A percentile compares a stretch with the other conserved stretches of the same genome.
Evolutionary conservation across 2,797 vertebrate genomes (phyloP).

Genomic region (Discoglossus pictus): DNA sequence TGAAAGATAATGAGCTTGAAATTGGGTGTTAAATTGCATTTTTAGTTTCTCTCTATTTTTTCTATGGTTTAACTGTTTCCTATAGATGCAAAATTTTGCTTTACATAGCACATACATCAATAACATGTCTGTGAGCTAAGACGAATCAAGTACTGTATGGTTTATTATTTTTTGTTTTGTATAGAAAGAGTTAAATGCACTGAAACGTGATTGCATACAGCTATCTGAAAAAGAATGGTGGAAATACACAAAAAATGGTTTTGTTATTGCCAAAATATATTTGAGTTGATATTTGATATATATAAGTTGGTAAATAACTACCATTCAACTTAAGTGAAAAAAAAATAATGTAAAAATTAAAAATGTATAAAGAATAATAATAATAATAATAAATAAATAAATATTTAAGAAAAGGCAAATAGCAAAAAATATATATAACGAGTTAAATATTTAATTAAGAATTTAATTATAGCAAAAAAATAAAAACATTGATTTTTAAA

Average conservation of each 20-base stretch:
- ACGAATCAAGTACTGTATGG: neutral
- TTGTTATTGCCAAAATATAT: conserved; percentile 4
- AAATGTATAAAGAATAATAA: neutral
- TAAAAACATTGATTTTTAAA: too few relatives aligned
- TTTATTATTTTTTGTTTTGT: too few relatives aligned
- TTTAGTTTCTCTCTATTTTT: conserved; percentile 71
- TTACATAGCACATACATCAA: conserved; percentile 49
- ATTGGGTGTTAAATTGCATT: conserved; percentile 86
- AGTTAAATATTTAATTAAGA: too few relatives aligned
- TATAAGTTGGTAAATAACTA: neutral
- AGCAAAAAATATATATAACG: too few relatives aligned
- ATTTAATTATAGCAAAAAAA: too few relatives aligned
- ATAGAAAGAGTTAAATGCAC: conserved; percentile 11
- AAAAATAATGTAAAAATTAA: conserved; percentile 1
- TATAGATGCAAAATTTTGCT: conserved; percentile 70
- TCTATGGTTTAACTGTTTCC: conserved; percentile 78
- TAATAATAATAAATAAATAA: neutral
- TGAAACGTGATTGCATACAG: neutral
- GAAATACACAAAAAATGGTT: neutral
- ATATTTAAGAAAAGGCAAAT: neutral
- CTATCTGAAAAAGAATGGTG: conserved; percentile 7
- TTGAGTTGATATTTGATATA: conserved; percentile 3
- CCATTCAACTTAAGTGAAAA: neutral
- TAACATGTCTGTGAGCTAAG: conserved; percentile 37
- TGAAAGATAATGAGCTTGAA: conserved; percentile 89